A percentile compares a stretch with the other conserved stretches of the same genome.
These are phyloP conservation scores for Bujurquina vittata DNA, from an alignment of 2,113 vertebrate species.

Conservation along the genomic window DNA sequence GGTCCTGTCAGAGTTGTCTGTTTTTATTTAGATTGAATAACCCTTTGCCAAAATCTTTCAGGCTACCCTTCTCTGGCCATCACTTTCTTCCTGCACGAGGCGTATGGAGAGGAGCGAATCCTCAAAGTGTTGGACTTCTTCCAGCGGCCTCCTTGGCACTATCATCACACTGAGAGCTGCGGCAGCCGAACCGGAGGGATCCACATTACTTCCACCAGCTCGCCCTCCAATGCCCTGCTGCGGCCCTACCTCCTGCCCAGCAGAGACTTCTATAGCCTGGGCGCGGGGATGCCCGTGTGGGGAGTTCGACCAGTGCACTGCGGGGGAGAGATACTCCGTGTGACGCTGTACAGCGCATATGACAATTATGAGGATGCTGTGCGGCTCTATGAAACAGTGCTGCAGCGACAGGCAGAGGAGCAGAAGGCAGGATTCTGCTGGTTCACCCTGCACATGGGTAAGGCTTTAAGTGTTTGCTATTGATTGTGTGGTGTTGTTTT, in stretches of 20 bases:
- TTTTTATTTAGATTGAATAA: conserved; percentile 21
- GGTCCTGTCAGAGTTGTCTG: conserved; percentile 4
- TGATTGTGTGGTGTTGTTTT: background rate
- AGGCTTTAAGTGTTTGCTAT: background rate
- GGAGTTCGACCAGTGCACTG: conserved; percentile 85
- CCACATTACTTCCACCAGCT: conserved; percentile 63
- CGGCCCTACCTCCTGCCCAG: conserved; percentile 70
- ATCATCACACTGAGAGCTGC: conserved; percentile 77
- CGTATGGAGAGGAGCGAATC: conserved; percentile 86
- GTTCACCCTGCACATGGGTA: conserved; percentile 81
- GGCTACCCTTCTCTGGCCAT: conserved; percentile 89
- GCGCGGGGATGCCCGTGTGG: conserved; percentile 91
- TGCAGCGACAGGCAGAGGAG: conserved; percentile 82
- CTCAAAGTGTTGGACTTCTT: conserved; percentile 86
- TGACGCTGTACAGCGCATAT: conserved; percentile 88
- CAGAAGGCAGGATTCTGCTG: conserved; percentile 84
- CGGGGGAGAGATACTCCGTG: conserved; percentile 85
- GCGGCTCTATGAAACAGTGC: conserved; percentile 89
- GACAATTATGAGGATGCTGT: conserved; percentile 91
- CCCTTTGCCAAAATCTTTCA: conserved; percentile 31
- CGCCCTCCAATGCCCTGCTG: conserved; percentile 36
- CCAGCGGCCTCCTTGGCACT: conserved; percentile 88
- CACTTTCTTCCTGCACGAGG: conserved; percentile 88
- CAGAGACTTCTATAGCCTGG: conserved; percentile 89
- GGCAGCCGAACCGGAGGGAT: conserved; percentile 45